Conservation (phyloP, 1,140 invertebrate species). For the Mamestra configurata region DNA sequence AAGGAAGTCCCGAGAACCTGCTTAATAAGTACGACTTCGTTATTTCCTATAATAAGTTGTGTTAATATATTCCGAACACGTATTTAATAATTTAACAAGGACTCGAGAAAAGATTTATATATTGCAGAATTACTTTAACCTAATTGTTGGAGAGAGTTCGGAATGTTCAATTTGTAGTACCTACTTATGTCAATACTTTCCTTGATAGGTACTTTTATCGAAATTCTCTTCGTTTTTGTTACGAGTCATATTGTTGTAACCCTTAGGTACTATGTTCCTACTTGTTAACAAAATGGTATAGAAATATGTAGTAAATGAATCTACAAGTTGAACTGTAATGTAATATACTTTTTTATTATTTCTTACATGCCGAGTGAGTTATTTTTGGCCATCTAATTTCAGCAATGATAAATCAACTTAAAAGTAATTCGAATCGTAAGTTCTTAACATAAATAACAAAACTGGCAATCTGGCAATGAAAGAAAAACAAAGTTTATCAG, state of each 20-base stretch:
- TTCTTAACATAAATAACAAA: conserved; percentile 5
- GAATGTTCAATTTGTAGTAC: conserved; percentile 1
- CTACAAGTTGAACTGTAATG: no score
- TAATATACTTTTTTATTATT: no score
- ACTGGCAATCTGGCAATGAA: conserved; percentile 32
- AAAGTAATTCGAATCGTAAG: not conserved
- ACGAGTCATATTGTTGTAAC: no score
- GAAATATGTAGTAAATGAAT: no score
- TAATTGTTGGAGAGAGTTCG: conserved; percentile 11
- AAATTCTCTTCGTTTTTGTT: not conserved
- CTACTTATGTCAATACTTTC: not conserved
- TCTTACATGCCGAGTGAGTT: no score
- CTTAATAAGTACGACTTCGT: conserved; percentile 31
- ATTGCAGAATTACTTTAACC: conserved; percentile 21
- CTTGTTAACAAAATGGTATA: no score
- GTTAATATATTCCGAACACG: conserved; percentile 40
- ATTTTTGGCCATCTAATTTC: no score
- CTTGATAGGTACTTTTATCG: not conserved
- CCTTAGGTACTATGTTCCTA: no score
- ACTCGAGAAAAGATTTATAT: conserved; percentile 41
- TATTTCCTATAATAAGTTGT: conserved; percentile 24
- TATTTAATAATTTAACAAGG: conserved; percentile 41
- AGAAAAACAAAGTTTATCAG: conserved; percentile 37
- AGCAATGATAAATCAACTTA: no score
- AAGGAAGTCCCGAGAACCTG: conserved; percentile 6